Evolutionary conservation across 2,888 invertebrate species (phyloP).

Genomic region (Athrips mouffetella): DNA sequence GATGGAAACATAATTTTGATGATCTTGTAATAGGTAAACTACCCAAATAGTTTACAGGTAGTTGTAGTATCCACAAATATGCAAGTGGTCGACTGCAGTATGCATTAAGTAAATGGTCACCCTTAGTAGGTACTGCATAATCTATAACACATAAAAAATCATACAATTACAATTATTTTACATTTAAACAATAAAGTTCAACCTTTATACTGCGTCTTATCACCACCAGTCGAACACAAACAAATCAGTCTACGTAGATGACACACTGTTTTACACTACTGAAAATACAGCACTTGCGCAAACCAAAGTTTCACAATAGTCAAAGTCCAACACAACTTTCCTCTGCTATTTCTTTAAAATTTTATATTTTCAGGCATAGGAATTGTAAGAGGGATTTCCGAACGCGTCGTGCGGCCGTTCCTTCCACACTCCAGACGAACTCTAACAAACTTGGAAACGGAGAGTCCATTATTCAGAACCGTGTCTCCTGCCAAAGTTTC

Average conservation of each 20-base stretch:
- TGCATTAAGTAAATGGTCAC: too few relatives aligned
- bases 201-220: not conserved
- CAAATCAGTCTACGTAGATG: not conserved
- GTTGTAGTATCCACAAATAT: too few relatives aligned
- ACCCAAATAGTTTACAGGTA: too few relatives aligned
- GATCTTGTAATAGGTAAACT: too few relatives aligned
- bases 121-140: too few relatives aligned
- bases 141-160: too few relatives aligned
- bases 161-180: too few relatives aligned
- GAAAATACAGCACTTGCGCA: not conserved
- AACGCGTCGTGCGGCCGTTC: constrained; percentile 40
- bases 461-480: constrained; percentile 68
- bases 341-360: not conserved
- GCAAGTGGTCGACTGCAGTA: too few relatives aligned
- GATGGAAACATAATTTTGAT: too few relatives aligned
- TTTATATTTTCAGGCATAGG: not conserved
- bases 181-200: too few relatives aligned
- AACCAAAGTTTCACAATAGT: not conserved
- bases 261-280: not conserved
- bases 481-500: constrained; percentile 75
- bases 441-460: constrained; percentile 62
- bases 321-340: not conserved
- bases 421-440: constrained; percentile 71
- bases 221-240: too few relatives aligned
- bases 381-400: constrained; percentile 16